A percentile compares a stretch with the other conserved stretches of the same genome.
Evolutionary conservation across 2,113 vertebrate species (phyloP).

Genomic region (Oenanthe oenanthe): DNA sequence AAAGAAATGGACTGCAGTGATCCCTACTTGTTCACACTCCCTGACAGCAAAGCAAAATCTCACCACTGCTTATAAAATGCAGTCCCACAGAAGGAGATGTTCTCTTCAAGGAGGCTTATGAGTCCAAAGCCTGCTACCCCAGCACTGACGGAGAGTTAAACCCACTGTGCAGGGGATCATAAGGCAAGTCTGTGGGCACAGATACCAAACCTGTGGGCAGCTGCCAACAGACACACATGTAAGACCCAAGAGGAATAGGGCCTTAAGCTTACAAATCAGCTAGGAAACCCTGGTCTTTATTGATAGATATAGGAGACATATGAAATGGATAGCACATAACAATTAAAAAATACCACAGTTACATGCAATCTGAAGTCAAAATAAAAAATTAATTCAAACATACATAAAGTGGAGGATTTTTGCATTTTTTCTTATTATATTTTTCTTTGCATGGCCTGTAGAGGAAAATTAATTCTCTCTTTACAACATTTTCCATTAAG

Average conservation of each 20-base stretch:
- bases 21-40: background rate
- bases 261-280: background rate
- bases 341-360: background rate
- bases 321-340: background rate
- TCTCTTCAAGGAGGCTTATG: background rate
- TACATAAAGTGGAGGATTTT: background rate
- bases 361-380: background rate
- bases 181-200: background rate
- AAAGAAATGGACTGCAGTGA: background rate
- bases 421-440: background rate
- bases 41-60: background rate
- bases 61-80: background rate
- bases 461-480: background rate
- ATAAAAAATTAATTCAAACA: background rate
- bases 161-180: rapidly evolving
- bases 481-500: background rate
- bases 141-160: background rate
- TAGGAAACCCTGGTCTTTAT: background rate
- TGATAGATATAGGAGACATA: rapidly evolving
- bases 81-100: background rate
- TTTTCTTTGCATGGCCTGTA: background rate
- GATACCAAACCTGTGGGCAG: background rate
- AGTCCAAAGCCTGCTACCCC: background rate
- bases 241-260: background rate
- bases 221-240: background rate